Conservation (phyloP, 1,140 invertebrate species). For the Drosophila ironensis region DNA sequence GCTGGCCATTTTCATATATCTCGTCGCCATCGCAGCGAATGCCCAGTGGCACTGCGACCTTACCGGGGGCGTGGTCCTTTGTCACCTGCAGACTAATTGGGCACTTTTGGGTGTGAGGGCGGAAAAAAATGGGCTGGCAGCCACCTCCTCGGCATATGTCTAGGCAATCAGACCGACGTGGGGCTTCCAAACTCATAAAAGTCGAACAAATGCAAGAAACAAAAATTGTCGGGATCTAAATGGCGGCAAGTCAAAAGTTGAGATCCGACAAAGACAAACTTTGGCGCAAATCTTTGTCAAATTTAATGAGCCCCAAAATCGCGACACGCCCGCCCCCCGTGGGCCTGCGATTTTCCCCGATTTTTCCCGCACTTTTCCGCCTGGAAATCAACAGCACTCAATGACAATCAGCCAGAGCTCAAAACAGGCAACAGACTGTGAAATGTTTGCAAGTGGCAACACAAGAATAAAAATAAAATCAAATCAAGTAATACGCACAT, state of each 20-base stretch:
- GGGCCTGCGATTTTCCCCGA: no score
- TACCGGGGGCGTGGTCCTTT: constrained; percentile 8
- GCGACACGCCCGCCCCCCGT: no score
- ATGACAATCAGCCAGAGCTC: constrained; percentile 28
- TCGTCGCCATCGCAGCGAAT: no score
- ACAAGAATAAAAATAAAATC: constrained; percentile 32
- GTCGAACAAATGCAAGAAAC: background rate
- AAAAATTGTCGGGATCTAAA: background rate
- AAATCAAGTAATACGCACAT: constrained; percentile 31
- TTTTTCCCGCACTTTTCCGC: background rate
- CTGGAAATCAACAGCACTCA: background rate
- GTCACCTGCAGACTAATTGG: constrained; percentile 64
- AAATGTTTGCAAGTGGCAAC: constrained; percentile 61
- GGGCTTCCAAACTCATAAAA: constrained; percentile 41
- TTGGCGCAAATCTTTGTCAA: constrained; percentile 65
- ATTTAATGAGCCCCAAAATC: constrained; percentile 75
- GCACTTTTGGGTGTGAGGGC: constrained; percentile 12
- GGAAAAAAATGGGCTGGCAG: background rate
- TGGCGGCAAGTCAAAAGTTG: constrained; percentile 43
- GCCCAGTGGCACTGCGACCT: no score
- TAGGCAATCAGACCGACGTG: constrained; percentile 59
- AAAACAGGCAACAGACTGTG: constrained; percentile 62
- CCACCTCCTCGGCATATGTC: constrained; percentile 30
- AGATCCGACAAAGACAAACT: constrained; percentile 44
- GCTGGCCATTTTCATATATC: constrained; percentile 33